A percentile compares a stretch with the other conserved stretches of the same genome.
Conservation (phyloP, 2,888 invertebrate species). For the Hybos culiciformis region DNA sequence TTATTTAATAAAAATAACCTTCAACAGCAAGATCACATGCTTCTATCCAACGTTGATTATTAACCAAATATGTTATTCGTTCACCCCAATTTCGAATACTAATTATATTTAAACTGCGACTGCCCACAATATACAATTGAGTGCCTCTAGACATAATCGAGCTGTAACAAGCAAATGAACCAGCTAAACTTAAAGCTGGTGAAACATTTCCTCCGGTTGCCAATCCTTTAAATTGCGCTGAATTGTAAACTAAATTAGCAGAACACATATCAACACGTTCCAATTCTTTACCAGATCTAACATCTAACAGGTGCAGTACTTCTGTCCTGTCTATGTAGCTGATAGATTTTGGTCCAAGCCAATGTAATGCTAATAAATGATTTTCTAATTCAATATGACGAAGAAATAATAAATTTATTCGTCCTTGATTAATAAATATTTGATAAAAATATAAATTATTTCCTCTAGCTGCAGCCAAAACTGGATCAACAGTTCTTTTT, state of each 20-base stretch:
- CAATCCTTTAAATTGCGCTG: conserved; percentile 73
- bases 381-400: conserved; percentile 57
- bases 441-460: conserved; percentile 76
- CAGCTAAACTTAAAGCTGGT: conserved; percentile 44
- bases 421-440: conserved; percentile 36
- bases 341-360: conserved; percentile 71
- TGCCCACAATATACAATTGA: conserved; percentile 59
- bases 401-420: conserved; percentile 48
- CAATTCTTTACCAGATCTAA: conserved; percentile 72
- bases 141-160: conserved; percentile 51
- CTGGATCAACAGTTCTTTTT: conserved; percentile 60
- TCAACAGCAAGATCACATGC: conserved; percentile 43
- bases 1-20: no score
- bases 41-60: conserved; percentile 43
- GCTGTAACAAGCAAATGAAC: conserved; percentile 54
- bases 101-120: conserved; percentile 42
- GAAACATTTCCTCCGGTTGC: conserved; percentile 92
- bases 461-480: conserved; percentile 80
- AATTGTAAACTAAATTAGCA: conserved; percentile 72
- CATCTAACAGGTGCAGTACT: conserved; percentile 77
- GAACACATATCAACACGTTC: conserved; percentile 69
- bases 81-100: conserved; percentile 53
- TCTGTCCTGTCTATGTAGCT: conserved; percentile 74
- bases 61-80: conserved; percentile 47
- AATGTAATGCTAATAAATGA: conserved; percentile 60